A percentile compares a stretch with the other conserved stretches of the same genome.
These are phyloP conservation scores for Lutjanus campechanus DNA, from an alignment of 2,797 vertebrate genomes.

Conservation along the genomic window DNA sequence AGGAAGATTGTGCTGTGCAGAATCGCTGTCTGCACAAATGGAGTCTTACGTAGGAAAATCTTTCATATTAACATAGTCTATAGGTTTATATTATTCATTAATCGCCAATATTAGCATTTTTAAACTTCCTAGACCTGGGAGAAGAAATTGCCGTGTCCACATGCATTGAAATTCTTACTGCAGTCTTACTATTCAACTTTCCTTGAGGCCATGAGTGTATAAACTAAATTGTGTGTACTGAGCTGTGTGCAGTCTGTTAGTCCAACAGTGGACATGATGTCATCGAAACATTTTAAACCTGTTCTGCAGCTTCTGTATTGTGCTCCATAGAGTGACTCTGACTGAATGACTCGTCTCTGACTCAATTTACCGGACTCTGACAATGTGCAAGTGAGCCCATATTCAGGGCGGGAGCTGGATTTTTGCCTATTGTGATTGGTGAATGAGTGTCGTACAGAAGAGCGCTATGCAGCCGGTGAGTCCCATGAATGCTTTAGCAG, in stretches of 20 bases:
- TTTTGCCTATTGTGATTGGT: slow-evolving; percentile 73
- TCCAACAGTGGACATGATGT: slow-evolving; percentile 63
- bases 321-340: slow-evolving; percentile 55
- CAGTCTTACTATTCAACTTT: slow-evolving; percentile 33
- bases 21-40: slow-evolving; percentile 12
- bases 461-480: slow-evolving; percentile 37
- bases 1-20: neutral
- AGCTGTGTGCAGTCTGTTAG: slow-evolving; percentile 45
- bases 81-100: slow-evolving; percentile 25
- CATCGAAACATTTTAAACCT: slow-evolving; percentile 61
- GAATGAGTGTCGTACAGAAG: slow-evolving; percentile 64
- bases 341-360: slow-evolving; percentile 77
- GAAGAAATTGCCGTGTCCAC: neutral
- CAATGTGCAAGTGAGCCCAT: slow-evolving; percentile 69
- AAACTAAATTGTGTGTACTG: slow-evolving; percentile 25
- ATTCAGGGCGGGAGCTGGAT: slow-evolving; percentile 64
- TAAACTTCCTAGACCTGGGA: neutral
- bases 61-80: neutral
- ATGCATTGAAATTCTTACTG: slow-evolving; percentile 25
- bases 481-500: slow-evolving; percentile 56
- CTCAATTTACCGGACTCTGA: slow-evolving; percentile 71
- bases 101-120: slow-evolving; percentile 4
- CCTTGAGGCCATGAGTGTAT: slow-evolving; percentile 9
- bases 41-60: neutral
- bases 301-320: slow-evolving; percentile 57